phyloP scores from a whole-genome alignment of 2,113 vertebrate species.

The Podarcis muralis region DNA sequence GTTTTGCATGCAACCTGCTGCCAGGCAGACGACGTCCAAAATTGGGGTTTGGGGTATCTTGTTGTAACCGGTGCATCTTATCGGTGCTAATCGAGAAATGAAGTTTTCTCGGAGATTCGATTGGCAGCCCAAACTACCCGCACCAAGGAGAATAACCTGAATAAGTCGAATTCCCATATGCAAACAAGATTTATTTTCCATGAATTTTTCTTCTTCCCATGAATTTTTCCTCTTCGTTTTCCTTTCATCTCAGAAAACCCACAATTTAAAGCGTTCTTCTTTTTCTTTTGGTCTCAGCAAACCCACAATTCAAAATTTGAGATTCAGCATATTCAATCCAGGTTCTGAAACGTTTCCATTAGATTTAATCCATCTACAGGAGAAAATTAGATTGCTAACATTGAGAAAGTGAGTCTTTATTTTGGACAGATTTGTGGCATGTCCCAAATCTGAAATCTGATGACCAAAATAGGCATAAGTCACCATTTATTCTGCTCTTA shows the following conservation, averaged over 20 bases:
- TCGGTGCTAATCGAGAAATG: background rate
- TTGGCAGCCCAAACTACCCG: background rate
- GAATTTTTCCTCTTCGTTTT: no score
- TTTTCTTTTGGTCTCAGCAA: background rate
- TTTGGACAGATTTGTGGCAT: background rate
- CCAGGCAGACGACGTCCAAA: background rate
- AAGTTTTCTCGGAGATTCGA: background rate
- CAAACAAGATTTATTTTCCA: background rate
- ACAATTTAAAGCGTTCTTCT: no score
- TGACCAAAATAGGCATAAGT: background rate
- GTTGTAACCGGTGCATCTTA: background rate
- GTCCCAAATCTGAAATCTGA: background rate
- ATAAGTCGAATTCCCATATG: background rate
- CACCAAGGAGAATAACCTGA: background rate
- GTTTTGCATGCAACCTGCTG: background rate
- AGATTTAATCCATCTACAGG: background rate
- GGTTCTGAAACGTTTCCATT: background rate
- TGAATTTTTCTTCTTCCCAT: no score
- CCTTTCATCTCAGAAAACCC: no score
- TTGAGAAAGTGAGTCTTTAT: background rate
- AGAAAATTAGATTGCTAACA: background rate
- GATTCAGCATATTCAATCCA: background rate
- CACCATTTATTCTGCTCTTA: background rate
- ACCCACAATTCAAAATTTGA: accelerated
- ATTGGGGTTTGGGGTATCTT: background rate